Conservation (phyloP, 2,113 vertebrate genomes). For the Grammomys surdaster region DNA sequence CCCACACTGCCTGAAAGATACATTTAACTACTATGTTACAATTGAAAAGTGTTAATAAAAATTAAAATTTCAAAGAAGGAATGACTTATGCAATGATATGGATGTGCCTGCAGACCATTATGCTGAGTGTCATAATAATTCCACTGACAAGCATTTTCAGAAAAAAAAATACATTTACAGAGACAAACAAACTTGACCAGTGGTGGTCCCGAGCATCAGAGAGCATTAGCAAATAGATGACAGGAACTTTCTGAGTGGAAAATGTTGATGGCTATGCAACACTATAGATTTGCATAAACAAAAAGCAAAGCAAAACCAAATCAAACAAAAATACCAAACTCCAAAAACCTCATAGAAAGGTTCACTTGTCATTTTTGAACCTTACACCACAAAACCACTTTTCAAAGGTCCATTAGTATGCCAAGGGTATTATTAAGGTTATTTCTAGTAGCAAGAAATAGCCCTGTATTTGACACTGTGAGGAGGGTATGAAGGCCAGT, state of each 20-base stretch:
- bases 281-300: background rate
- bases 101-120: background rate
- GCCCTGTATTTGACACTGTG: background rate
- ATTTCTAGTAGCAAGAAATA: background rate
- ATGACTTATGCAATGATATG: background rate
- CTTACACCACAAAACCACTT: background rate
- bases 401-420: background rate
- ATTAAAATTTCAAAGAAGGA: background rate
- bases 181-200: background rate
- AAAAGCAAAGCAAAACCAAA: no score
- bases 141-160: background rate
- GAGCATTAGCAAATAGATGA: background rate
- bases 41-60: background rate
- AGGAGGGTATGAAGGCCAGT: background rate
- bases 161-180: background rate
- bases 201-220: background rate
- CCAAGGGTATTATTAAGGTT: background rate
- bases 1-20: background rate
- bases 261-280: background rate
- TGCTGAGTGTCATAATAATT: background rate
- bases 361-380: background rate
- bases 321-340: background rate
- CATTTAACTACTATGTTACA: background rate
- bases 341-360: background rate
- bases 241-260: background rate